Conservation (phyloP, 2,888 invertebrate genomes). For the Trypoxylon attenuatum region DNA sequence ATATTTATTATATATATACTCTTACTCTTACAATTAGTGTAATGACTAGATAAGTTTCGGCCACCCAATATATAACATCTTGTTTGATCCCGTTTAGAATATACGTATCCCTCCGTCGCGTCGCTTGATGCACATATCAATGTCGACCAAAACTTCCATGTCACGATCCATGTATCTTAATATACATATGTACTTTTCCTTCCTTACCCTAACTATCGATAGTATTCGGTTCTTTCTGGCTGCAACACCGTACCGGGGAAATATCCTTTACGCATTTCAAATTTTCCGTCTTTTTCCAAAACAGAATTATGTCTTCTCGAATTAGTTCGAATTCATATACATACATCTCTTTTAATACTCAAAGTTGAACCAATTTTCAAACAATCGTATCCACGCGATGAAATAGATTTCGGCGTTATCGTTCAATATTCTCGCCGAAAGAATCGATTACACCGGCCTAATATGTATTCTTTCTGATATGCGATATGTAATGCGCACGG, state of each 20-base stretch:
- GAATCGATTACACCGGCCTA: constrained; percentile 20
- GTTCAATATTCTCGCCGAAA: constrained; percentile 23
- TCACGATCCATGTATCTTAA: constrained; percentile 59
- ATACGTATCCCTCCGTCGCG: constrained; percentile 59
- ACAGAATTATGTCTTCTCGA: too few species aligned
- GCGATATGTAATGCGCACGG: constrained; percentile 43
- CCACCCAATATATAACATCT: constrained; percentile 68
- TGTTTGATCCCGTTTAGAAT: constrained; percentile 71
- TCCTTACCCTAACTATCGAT: neutral
- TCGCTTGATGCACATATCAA: constrained; percentile 42
- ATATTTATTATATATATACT: constrained; percentile 44
- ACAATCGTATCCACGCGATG: too few species aligned
- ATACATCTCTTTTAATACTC: too few species aligned
- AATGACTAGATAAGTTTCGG: constrained; percentile 73
- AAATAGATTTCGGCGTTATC: neutral
- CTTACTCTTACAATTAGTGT: constrained; percentile 64
- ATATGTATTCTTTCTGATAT: constrained; percentile 43
- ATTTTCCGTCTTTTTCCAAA: neutral
- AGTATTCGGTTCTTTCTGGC: neutral
- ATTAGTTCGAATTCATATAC: too few species aligned
- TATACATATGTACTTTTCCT: neutral
- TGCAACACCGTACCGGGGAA: neutral
- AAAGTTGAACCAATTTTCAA: too few species aligned
- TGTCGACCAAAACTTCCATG: constrained; percentile 65
- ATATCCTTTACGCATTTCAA: neutral